Base-by-base conservation (phyloP, 2,888 invertebrate genomes). In the Hydroisotoma schaefferi region DNA sequence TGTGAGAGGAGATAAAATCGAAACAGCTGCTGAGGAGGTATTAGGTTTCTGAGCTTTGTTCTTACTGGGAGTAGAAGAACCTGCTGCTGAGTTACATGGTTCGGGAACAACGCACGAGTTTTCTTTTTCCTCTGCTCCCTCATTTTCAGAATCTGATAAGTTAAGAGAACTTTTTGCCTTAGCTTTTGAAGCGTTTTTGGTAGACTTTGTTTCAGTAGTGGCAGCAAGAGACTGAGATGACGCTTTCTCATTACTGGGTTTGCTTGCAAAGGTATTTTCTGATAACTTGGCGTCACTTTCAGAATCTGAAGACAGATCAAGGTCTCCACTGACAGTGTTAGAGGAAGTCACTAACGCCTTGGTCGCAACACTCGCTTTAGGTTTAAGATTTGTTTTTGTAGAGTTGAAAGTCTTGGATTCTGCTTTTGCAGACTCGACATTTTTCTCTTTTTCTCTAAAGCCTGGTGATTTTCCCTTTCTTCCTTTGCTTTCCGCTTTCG, bases 171-270 rank as follows among this genome's bases (percentile, higher is more conserved):
- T 53, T 56, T 69, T 68, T 44, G 70, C 73, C 37, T 67, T 71
- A 27, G 80, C 79, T 71, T 80, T 80, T 20, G 79, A 78, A 77
- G 80, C 80, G 63, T 80, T 80, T 73, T 80, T 63, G 37, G 57
- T 58, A 26, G 46, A 52, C 20, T 53, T 53, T 23, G 51, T 29
- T 12, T 62, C 61, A 18, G 29, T 46, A 26, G 51, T 55, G 25
- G 43, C 43, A 6, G 58, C n/a, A 15, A 54, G 26, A 18, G 49
- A 22, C 3, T 33, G 48, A 44, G 57, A 56, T 28, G 22, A 33
- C 10, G 38, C 29, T 43, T 55, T 43, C 43, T 29, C 40, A 23
- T 29, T 43, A 44, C 28, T 15, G 27, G 29, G 27, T 33, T 22
- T 40, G n/a, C 25, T 20, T 29, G 18, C 4, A n/a, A 38, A 20